Evolutionary conservation across 1,140 invertebrate species (phyloP).

Genomic region (Hyles euphorbiae): DNA sequence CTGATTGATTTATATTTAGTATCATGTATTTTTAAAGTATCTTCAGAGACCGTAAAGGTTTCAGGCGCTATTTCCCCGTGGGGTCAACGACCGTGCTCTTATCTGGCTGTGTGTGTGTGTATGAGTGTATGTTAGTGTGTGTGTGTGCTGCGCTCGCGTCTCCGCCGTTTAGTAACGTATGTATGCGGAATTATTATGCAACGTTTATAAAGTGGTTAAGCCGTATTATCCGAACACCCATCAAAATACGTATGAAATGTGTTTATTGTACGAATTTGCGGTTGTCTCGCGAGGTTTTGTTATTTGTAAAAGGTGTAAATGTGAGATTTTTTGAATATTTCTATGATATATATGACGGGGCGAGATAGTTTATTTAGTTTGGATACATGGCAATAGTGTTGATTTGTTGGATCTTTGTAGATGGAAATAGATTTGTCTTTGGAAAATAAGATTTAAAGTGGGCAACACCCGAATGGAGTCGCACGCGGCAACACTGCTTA

Average conservation of each 20-base stretch:
- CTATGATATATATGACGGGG: too few relatives aligned
- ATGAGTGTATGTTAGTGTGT: constrained; percentile 33
- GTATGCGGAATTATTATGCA: constrained; percentile 45
- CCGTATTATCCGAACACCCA: constrained; percentile 40
- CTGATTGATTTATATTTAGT: constrained; percentile 13
- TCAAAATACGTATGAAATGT: constrained; percentile 16
- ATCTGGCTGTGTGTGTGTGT: constrained; percentile 51
- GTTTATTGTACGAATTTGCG: too few relatives aligned
- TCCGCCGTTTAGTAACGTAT: constrained; percentile 10
- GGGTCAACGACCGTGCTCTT: constrained; percentile 61
- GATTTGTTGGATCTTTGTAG: too few relatives aligned
- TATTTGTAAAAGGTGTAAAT: too few relatives aligned
- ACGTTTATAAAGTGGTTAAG: constrained; percentile 46
- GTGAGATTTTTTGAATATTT: too few relatives aligned
- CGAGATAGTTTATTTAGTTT: too few relatives aligned
- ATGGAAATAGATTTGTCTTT: too few relatives aligned
- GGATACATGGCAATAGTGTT: too few relatives aligned
- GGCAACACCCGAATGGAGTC: too few relatives aligned
- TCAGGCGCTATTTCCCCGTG: constrained; percentile 55
- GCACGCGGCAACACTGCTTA: too few relatives aligned
- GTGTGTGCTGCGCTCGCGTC: constrained; percentile 21
- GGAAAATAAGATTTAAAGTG: too few relatives aligned
- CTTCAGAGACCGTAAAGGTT: constrained; percentile 26
- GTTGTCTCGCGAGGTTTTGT: too few relatives aligned
- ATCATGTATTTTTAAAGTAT: constrained; percentile 13